Percentiles rank a stretch among this genome's conserved stretches.
phyloP scores from a whole-genome alignment of 1,140 invertebrate genomes.

The Eriocheir sinensis region DNA sequence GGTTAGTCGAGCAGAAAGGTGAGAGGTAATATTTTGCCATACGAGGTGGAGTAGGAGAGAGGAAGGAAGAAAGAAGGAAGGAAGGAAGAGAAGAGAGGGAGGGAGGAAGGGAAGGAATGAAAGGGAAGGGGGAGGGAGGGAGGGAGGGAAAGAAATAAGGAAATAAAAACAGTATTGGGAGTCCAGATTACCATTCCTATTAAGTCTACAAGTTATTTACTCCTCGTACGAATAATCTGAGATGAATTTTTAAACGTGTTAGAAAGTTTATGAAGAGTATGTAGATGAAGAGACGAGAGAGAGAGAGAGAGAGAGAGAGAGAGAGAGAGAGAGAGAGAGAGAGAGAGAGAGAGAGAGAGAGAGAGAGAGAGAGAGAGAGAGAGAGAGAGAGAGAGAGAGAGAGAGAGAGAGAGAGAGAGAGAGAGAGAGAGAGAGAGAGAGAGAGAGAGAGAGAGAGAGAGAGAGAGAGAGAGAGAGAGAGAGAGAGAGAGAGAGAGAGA shows the following conservation, averaged over 20 bases:
- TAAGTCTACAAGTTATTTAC: too few species aligned
- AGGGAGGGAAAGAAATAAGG: background rate
- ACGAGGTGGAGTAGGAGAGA: too few species aligned
- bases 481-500: too few species aligned
- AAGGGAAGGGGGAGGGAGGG: background rate
- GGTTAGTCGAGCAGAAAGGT: too few species aligned
- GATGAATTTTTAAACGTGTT: background rate
- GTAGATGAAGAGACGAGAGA: background rate
- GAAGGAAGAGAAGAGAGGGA: background rate
- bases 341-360: slow-evolving; percentile 50
- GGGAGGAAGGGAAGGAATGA: background rate
- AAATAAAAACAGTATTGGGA: background rate
- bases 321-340: slow-evolving; percentile 50
- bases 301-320: slow-evolving; percentile 49
- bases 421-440: too few species aligned
- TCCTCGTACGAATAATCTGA: too few species aligned
- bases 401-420: too few species aligned
- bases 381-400: slow-evolving; percentile 41
- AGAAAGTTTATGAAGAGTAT: background rate
- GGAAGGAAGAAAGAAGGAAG: background rate
- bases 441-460: too few species aligned
- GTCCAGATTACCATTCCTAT: too few species aligned
- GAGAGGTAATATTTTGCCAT: too few species aligned
- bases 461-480: too few species aligned
- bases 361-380: slow-evolving; percentile 50